These are phyloP conservation scores for Colletes collaris DNA, from an alignment of 2,888 invertebrate species.

Conservation along the genomic window DNA sequence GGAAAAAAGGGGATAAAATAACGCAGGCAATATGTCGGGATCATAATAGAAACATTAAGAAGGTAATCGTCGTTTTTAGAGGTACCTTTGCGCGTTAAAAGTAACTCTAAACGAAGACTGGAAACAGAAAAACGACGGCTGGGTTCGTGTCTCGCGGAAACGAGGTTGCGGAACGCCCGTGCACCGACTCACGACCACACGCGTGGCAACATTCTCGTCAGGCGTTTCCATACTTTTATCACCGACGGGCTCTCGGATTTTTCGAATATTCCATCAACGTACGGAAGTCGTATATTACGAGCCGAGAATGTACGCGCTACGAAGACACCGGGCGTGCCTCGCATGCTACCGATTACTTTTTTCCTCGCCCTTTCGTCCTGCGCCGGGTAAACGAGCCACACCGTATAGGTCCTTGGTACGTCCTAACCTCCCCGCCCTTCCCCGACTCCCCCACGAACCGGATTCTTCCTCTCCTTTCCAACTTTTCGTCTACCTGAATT, in stretches of 20 bases:
- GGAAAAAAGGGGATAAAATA: too few species aligned
- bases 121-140: too few species aligned
- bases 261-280: slow-evolving; percentile 81
- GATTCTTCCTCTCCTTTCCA: slow-evolving; percentile 50
- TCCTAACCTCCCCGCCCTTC: slow-evolving; percentile 38
- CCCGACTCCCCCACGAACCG: slow-evolving; percentile 38
- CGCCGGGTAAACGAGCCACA: slow-evolving; percentile 46
- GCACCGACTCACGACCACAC: slow-evolving; percentile 46
- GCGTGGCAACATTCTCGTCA: slow-evolving; percentile 51
- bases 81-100: too few species aligned
- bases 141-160: slow-evolving; percentile 17
- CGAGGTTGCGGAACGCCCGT: slow-evolving; percentile 14
- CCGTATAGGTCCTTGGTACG: slow-evolving; percentile 36
- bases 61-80: too few species aligned
- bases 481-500: slow-evolving; percentile 57
- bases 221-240: slow-evolving; percentile 73
- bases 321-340: slow-evolving; percentile 73
- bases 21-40: too few species aligned
- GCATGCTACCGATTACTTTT: slow-evolving; percentile 77
- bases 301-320: slow-evolving; percentile 71
- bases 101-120: too few species aligned
- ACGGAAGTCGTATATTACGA: slow-evolving; percentile 78
- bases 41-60: too few species aligned
- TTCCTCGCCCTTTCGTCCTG: slow-evolving; percentile 58
- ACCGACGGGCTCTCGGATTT: slow-evolving; percentile 73